Conservation (phyloP, 2,113 vertebrate species). For the Aegithalos caudatus region DNA sequence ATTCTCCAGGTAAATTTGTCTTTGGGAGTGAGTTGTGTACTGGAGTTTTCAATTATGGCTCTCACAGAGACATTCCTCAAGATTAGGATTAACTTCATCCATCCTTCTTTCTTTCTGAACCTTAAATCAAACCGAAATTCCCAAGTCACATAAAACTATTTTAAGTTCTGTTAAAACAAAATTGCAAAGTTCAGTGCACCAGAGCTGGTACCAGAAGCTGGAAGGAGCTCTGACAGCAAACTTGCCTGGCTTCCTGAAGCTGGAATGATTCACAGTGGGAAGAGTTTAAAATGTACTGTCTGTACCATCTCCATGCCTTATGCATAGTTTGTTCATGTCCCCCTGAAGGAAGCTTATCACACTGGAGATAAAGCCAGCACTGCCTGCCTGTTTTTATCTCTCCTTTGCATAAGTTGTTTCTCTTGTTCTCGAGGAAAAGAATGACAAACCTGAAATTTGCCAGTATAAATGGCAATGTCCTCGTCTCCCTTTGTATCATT, state of each 20-base stretch:
- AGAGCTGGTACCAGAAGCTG: neutral
- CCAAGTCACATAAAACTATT: neutral
- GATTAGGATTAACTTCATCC: neutral
- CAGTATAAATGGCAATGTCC: slow-evolving; percentile 1
- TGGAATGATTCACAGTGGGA: neutral
- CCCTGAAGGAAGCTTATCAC: slow-evolving; percentile 25
- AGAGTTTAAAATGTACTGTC: neutral
- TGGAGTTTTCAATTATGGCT: neutral
- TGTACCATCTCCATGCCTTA: neutral
- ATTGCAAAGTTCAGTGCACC: neutral
- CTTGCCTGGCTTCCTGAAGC: neutral
- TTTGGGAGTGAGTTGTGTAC: neutral
- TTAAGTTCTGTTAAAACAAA: neutral
- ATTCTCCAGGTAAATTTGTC: neutral
- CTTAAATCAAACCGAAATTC: neutral
- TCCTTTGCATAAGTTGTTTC: neutral
- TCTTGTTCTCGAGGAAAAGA: neutral
- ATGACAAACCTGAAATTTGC: neutral
- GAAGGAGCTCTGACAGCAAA: neutral
- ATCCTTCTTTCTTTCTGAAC: neutral
- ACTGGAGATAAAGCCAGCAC: slow-evolving; percentile 15
- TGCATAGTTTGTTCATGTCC: neutral
- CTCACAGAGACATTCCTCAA: neutral
- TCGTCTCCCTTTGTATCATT: neutral
- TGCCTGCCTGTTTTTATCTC: neutral